phyloP scores from a whole-genome alignment of 2,888 invertebrate genomes.

The Eubasilissa splendida region DNA sequence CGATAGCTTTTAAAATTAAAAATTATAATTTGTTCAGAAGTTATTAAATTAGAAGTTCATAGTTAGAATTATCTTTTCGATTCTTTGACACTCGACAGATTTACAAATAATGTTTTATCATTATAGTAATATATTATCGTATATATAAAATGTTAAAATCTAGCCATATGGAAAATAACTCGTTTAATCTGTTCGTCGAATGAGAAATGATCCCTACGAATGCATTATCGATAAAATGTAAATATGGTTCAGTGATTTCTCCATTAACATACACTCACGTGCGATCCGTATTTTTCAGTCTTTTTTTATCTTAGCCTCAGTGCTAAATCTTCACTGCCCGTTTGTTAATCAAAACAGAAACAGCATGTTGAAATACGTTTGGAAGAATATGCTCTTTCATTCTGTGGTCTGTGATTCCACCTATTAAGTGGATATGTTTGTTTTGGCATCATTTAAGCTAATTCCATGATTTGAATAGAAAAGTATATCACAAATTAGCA shows the following conservation, averaged over 20 bases:
- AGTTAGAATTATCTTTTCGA: no score
- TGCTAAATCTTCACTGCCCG: conserved; percentile 8
- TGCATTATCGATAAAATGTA: no score
- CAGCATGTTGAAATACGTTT: conserved; percentile 9
- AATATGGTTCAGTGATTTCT: neutral
- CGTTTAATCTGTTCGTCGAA: no score
- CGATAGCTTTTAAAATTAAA: no score
- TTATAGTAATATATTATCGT: no score
- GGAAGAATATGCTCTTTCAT: neutral
- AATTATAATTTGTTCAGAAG: no score
- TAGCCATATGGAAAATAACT: no score
- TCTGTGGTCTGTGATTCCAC: neutral
- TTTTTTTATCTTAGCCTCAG: conserved; percentile 5
- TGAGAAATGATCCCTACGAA: no score
- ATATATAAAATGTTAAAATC: no score
- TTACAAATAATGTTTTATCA: no score
- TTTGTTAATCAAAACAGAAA: conserved; percentile 18
- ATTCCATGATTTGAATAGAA: neutral
- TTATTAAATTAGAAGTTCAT: no score
- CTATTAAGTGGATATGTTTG: conserved; percentile 22
- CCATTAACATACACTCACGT: conserved; percentile 11
- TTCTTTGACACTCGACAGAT: no score
- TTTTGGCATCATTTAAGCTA: conserved; percentile 8
- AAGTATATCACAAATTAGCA: neutral
- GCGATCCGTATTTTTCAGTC: conserved; percentile 8